Conservation (phyloP, 1,140 invertebrate species). For the Tenebrio molitor region DNA sequence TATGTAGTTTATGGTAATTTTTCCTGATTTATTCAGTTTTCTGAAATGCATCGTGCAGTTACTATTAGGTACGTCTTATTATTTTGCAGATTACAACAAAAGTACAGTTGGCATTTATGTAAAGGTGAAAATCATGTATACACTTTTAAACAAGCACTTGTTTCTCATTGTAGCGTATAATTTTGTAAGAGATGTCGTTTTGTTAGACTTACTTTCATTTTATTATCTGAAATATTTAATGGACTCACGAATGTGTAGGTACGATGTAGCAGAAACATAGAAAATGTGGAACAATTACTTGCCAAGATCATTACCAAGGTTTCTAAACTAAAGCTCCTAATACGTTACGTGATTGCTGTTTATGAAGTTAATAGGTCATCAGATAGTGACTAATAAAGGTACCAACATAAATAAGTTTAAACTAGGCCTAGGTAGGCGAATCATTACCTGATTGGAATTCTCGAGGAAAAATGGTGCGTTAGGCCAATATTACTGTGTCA, state of each 20-base stretch:
- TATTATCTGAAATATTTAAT: constrained; percentile 2
- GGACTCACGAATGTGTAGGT: constrained; percentile 11
- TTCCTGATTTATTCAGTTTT: background rate
- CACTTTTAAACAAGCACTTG: constrained; percentile 1
- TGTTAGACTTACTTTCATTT: constrained; percentile 24
- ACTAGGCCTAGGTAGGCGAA: too few relatives aligned
- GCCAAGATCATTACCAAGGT: constrained; percentile 40
- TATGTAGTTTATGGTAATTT: too few relatives aligned
- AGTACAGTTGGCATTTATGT: constrained; percentile 19
- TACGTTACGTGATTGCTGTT: background rate
- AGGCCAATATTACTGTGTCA: constrained; percentile 24
- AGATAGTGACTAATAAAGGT: background rate
- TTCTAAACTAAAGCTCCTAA: constrained; percentile 1
- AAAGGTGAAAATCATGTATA: constrained; percentile 36
- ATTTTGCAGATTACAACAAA: constrained; percentile 2
- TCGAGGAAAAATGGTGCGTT: background rate
- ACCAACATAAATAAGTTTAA: background rate
- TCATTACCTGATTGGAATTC: constrained; percentile 1
- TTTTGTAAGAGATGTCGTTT: constrained; percentile 11
- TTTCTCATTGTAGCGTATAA: constrained; percentile 6
- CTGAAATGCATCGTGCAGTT: background rate
- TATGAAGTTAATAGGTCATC: constrained; percentile 4
- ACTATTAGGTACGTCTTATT: constrained; percentile 2
- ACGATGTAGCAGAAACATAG: background rate
- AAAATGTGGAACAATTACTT: constrained; percentile 22